Conservation (phyloP, 92 coral and sea anemone species). For the Parazoanthus darwini region DNA sequence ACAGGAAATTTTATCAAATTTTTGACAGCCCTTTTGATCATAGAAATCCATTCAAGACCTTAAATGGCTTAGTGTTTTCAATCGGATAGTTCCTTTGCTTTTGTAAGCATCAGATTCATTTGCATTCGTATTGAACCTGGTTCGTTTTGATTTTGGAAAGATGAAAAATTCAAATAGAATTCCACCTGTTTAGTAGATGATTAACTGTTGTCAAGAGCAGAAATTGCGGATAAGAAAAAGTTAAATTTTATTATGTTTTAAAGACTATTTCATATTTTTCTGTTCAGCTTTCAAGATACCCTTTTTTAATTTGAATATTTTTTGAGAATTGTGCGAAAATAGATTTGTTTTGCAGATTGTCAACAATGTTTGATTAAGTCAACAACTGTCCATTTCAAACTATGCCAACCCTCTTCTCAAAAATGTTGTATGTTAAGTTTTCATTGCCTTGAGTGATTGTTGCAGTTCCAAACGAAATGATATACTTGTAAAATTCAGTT, state of each 20-base stretch:
- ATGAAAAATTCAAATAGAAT: not conserved
- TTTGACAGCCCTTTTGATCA: not conserved
- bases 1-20: not conserved
- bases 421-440: not conserved
- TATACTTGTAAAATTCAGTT: not conserved
- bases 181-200: not conserved
- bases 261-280: not conserved
- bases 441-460: not conserved
- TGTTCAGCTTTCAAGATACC: not conserved
- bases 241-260: not conserved
- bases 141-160: conserved; percentile 2
- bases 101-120: not conserved
- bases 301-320: not conserved
- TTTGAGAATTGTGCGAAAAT: not conserved
- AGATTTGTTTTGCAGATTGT: conserved; percentile 12
- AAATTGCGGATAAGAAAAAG: not conserved
- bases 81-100: not conserved
- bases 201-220: not conserved
- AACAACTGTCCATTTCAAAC: not conserved
- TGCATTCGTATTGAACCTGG: not conserved
- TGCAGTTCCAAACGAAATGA: too few species aligned
- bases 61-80: not conserved
- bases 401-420: not conserved
- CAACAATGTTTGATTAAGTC: conserved; percentile 11
- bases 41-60: conserved; percentile 3